Percentiles rank a stretch among this genome's conserved stretches.
phyloP scores from a whole-genome alignment of 2,113 vertebrate species.

The Labrus mixtus region DNA sequence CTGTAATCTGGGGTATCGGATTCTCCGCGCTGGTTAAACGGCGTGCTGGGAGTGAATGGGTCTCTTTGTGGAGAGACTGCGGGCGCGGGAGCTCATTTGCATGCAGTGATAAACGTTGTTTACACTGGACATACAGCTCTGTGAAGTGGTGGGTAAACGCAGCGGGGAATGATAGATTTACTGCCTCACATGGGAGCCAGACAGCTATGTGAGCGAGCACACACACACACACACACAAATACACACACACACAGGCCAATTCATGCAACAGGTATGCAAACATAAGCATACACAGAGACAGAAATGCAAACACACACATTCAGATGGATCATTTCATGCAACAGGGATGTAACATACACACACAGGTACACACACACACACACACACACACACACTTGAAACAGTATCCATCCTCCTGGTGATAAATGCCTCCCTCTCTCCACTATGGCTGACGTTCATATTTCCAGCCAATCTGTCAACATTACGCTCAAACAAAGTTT shows the following conservation, averaged over 20 bases:
- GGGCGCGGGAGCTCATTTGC: conserved; percentile 75
- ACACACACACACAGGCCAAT: conserved; percentile 46
- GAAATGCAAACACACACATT: conserved; percentile 58
- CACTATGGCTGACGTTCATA: conserved; percentile 54
- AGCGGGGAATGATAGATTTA: conserved; percentile 78
- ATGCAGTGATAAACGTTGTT: conserved; percentile 83
- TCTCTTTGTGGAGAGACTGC: conserved; percentile 71
- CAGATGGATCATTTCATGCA: conserved; percentile 61
- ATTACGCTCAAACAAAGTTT: conserved; percentile 65
- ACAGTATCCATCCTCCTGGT: conserved; percentile 59
- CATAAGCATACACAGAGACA: conserved; percentile 46
- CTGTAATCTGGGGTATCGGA: conserved; percentile 74
- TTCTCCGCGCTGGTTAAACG: conserved; percentile 49
- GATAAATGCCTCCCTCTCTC: conserved; percentile 67
- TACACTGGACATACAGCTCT: conserved; percentile 78
- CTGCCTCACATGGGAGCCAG: conserved; percentile 74
- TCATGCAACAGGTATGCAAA: conserved; percentile 70
- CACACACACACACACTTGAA: conserved; percentile 37
- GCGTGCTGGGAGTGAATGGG: conserved; percentile 65
- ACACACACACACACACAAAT: conserved; percentile 12
- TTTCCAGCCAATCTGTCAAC: conserved; percentile 70
- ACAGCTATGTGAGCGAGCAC: conserved; percentile 49
- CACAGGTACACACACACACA: conserved; percentile 19
- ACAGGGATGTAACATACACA: conserved; percentile 42
- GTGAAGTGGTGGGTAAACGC: conserved; percentile 79